Percentiles rank a stretch among this genome's conserved stretches.
Evolutionary conservation across 2,113 vertebrate genomes (phyloP).

Genomic region (Meriones unguiculatus): DNA sequence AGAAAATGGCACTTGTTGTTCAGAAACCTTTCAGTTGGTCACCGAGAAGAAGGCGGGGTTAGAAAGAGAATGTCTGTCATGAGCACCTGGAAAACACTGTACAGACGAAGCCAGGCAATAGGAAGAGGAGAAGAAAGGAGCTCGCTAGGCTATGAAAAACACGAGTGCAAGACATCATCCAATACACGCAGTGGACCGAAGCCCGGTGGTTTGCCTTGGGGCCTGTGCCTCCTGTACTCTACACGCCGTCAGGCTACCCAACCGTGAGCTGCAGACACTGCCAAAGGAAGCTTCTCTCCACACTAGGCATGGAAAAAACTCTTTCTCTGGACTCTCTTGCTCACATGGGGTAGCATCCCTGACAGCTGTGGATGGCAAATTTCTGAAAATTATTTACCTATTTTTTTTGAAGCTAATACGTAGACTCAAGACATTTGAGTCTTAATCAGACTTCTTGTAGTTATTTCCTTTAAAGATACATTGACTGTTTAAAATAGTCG

Average conservation of each 20-base stretch:
- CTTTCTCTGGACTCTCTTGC: slow-evolving; percentile 17
- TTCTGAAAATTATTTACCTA: slow-evolving; percentile 24
- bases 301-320: neutral
- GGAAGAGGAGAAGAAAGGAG: slow-evolving; percentile 90
- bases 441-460: neutral
- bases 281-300: slow-evolving; percentile 29
- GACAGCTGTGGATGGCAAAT: neutral
- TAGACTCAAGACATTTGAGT: neutral
- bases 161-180: slow-evolving; percentile 94
- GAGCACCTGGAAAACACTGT: slow-evolving; percentile 83
- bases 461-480: slow-evolving; percentile 39
- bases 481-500: slow-evolving; percentile 35
- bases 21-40: slow-evolving; percentile 91
- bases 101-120: slow-evolving; percentile 83
- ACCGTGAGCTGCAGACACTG: neutral
- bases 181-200: slow-evolving; percentile 91
- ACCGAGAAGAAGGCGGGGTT: slow-evolving; percentile 92
- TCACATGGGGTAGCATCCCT: neutral
- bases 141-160: slow-evolving; percentile 90
- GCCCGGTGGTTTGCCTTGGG: slow-evolving; percentile 87
- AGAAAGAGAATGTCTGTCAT: slow-evolving; percentile 80
- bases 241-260: slow-evolving; percentile 89
- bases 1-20: slow-evolving; percentile 83
- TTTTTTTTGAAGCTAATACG: neutral
- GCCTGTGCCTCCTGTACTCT: slow-evolving; percentile 94